These are phyloP conservation scores for Semotilus atromaculatus DNA, from an alignment of 2,797 vertebrate species.

Conservation along the genomic window DNA sequence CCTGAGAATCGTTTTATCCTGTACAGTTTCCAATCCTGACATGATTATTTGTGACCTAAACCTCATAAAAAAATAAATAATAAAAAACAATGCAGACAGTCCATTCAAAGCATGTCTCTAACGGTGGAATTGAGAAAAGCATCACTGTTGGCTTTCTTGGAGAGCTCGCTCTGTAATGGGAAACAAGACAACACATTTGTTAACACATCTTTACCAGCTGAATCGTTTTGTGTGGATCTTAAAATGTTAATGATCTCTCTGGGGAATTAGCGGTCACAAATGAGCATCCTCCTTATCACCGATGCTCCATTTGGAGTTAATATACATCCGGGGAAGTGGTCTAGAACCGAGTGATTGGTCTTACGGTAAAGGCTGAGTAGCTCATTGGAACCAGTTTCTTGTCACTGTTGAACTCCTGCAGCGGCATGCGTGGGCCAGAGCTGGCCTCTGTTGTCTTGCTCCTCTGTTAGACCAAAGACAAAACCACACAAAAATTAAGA, in stretches of 20 bases:
- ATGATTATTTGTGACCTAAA: constrained; percentile 1
- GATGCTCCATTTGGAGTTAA: constrained; percentile 24
- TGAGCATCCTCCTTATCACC: constrained; percentile 6
- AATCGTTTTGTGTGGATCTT: background rate
- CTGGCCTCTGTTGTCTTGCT: constrained; percentile 47
- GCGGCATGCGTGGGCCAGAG: constrained; percentile 44
- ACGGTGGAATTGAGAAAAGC: constrained; percentile 66
- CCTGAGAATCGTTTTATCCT: background rate
- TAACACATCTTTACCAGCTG: background rate
- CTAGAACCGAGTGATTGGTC: constrained; percentile 1
- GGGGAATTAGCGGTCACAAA: constrained; percentile 29
- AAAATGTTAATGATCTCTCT: constrained; percentile 29
- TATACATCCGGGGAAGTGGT: background rate
- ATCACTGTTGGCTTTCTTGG: constrained; percentile 59
- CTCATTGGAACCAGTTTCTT: constrained; percentile 49
- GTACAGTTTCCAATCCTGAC: background rate
- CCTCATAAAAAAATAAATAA: constrained; percentile 1
- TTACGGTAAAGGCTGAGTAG: constrained; percentile 67
- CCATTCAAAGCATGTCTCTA: constrained; percentile 59
- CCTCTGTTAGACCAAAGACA: constrained; percentile 40
- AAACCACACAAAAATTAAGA: background rate
- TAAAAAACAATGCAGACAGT: background rate
- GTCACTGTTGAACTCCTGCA: constrained; percentile 63
- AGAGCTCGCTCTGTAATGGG: constrained; percentile 62
- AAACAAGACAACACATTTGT: constrained; percentile 19